These are phyloP conservation scores for Menidia menidia DNA, from an alignment of 2,797 vertebrate genomes.

Conservation along the genomic window DNA sequence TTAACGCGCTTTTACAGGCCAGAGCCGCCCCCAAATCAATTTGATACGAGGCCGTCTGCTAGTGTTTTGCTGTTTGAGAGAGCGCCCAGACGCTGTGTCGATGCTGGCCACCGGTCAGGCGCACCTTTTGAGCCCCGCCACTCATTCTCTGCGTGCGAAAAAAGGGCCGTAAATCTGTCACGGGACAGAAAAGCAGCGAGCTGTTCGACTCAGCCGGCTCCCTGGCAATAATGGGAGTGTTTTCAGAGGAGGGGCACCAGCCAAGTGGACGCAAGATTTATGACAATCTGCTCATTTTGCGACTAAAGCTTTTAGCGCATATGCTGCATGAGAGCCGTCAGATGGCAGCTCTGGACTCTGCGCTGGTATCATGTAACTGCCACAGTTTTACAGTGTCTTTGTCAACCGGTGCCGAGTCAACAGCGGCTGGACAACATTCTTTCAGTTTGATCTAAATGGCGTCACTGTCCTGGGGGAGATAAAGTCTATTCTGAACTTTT, in stretches of 20 bases:
- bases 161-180: slow-evolving; percentile 1
- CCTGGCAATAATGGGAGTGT: slow-evolving; percentile 24
- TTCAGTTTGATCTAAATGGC: not conserved
- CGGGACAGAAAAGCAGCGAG: not conserved
- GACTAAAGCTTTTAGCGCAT: slow-evolving; percentile 41
- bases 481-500: not conserved
- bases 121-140: not conserved
- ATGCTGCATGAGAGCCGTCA: slow-evolving; percentile 44
- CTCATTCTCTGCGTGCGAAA: not conserved
- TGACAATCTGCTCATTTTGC: slow-evolving; percentile 45
- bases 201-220: slow-evolving; percentile 16
- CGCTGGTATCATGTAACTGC: slow-evolving; percentile 17
- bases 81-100: no score
- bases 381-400: slow-evolving; percentile 1
- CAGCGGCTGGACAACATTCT: not conserved
- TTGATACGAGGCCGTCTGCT: not conserved
- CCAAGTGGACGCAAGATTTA: slow-evolving; percentile 52
- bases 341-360: slow-evolving; percentile 26
- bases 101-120: not conserved
- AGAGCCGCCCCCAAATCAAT: slow-evolving; percentile 10
- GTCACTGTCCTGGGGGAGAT: not conserved
- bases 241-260: slow-evolving; percentile 25
- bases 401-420: not conserved
- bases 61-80: no score
- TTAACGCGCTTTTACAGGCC: not conserved